A percentile compares a stretch with the other conserved stretches of the same genome.
Evolutionary conservation across 2,888 invertebrate species (phyloP).

Genomic region (Hanleya hanleyi): DNA sequence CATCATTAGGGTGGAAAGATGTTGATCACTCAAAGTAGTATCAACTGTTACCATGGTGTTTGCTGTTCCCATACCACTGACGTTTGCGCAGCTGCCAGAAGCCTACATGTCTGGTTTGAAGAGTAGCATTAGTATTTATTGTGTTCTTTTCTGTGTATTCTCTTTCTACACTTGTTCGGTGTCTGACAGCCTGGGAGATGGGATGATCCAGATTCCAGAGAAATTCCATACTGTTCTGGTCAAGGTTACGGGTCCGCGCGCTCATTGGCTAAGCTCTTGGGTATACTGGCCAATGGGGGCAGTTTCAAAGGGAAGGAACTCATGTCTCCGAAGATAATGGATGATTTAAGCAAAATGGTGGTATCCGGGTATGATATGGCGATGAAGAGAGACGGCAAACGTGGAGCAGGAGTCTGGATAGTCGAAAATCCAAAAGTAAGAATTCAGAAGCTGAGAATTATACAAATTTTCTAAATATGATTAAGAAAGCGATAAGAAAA

Average conservation of each 20-base stretch:
- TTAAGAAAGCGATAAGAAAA: too few relatives aligned
- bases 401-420: neutral
- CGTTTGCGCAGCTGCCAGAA: too few relatives aligned
- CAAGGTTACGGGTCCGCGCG: constrained; percentile 64
- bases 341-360: constrained; percentile 41
- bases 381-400: constrained; percentile 6
- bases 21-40: too few relatives aligned
- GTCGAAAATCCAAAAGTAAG: neutral
- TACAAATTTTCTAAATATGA: too few relatives aligned
- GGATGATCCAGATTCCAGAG: constrained; percentile 58
- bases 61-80: too few relatives aligned
- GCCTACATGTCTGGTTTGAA: neutral
- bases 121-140: neutral
- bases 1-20: too few relatives aligned
- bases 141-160: neutral
- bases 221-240: constrained; percentile 59
- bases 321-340: constrained; percentile 28
- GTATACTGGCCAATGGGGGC: constrained; percentile 62
- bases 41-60: too few relatives aligned
- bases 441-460: too few relatives aligned
- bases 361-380: constrained; percentile 51
- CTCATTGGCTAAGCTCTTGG: constrained; percentile 63
- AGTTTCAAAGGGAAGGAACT: constrained; percentile 38
- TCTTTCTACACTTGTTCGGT: neutral
- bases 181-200: constrained; percentile 8